Percentiles rank a stretch among this genome's conserved stretches.
Conservation (phyloP, 2,797 vertebrate genomes). For the Dryobates pubescens region DNA sequence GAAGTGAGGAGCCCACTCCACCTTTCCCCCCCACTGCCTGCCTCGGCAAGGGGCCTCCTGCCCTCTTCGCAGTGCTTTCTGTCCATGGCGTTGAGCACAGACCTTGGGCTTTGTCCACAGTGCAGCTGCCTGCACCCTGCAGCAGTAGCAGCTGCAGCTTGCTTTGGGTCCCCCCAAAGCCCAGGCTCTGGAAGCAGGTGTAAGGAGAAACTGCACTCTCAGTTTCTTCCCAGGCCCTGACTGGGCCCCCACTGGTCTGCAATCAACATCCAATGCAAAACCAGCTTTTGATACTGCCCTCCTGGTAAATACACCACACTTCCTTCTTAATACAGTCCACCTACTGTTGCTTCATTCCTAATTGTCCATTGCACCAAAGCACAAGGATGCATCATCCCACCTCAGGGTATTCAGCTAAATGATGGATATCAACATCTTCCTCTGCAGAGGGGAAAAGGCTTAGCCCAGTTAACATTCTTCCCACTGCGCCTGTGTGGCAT, state of each 20-base stretch:
- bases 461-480: not conserved
- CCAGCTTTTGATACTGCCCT: not conserved
- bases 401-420: not conserved
- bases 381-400: not conserved
- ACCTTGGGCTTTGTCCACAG: not conserved
- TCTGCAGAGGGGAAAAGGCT: not conserved
- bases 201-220: not conserved
- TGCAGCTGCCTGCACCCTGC: not conserved
- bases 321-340: not conserved
- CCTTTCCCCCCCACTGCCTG: not conserved
- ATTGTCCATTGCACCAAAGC: not conserved
- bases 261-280: not conserved
- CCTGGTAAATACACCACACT: not conserved
- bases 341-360: not conserved
- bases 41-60: not conserved
- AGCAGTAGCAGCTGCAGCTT: not conserved
- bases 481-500: not conserved
- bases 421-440: fast-evolving
- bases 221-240: not conserved
- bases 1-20: not conserved
- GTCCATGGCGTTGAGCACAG: not conserved
- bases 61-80: not conserved
- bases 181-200: not conserved
- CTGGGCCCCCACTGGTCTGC: not conserved
- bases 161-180: not conserved